Evolutionary conservation across 2,113 vertebrate genomes (phyloP), one percentile per base, ranked within the genome.

Genomic region (Cottus gobio): DNA sequence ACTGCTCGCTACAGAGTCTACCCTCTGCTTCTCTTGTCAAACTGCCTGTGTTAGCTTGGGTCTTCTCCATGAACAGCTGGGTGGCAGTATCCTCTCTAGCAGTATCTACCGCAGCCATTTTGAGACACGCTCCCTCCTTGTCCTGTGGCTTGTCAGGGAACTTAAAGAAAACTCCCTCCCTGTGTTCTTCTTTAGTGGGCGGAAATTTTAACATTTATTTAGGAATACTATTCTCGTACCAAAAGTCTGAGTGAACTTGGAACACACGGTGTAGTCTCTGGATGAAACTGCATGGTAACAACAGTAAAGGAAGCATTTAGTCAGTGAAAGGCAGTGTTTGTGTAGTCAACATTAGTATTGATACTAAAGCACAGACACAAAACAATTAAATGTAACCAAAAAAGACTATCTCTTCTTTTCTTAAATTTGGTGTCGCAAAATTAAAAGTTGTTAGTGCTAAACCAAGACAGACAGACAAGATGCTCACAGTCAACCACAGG

Each of bases 31-130:
- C 68, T 68, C 54, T 72, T 78, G 46, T 76, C 71, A 66, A 44
- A 28, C 65, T 57, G 42, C 67, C 48, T 22, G 11, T 39, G 39
- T 63, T 71, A 12, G 75, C 52, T 82, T 63, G 50, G 61, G 56
- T 77, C 69, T 75, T 67, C 66, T 80, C 52, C 22, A 7, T 57
- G 72, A 84, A 63, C 88, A 84, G 82, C 84, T 92, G 89, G 85
- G 80, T 91, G 79, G 86, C 87, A 82, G 83, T 76, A 68, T 90
- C 78, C 70, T 82, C 85, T 84, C 39, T 30, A 71, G 85, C 82
- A 81, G 77, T 89, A 77, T 79, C 86, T 80, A 73, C 90, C 88
- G 16, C 87, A 92, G 86, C 85, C 83, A 84, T 90, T 90, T 93
- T 89, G 37, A 90, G 83, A 79, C 73, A 75, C 36, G 36, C 78